Evolutionary conservation across 2,888 invertebrate genomes (phyloP).

Genomic region (Dorcus hopei): DNA sequence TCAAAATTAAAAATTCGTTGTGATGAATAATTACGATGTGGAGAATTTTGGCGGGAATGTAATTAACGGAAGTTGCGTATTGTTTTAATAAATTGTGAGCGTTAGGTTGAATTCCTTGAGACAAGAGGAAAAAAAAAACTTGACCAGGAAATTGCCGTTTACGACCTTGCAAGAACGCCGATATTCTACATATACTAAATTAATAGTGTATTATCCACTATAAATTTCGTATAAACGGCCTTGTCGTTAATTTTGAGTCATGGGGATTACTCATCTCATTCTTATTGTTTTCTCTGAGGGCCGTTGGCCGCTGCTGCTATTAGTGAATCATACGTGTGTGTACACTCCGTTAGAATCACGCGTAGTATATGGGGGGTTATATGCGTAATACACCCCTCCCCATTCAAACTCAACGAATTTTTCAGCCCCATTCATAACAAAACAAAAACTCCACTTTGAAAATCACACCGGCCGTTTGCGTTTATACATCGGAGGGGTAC

Average conservation of each 20-base stretch:
- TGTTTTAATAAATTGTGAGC: too few species aligned
- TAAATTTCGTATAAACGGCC: conserved; percentile 34
- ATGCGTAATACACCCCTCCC: neutral
- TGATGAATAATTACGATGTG: too few species aligned
- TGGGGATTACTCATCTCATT: conserved; percentile 44
- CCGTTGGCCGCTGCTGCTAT: conserved; percentile 37
- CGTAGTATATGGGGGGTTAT: neutral
- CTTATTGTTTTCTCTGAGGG: conserved; percentile 41
- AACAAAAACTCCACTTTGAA: conserved; percentile 8
- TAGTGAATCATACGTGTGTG: conserved; percentile 4
- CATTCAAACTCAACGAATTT: neutral
- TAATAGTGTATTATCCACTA: too few species aligned
- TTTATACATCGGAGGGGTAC: conserved; percentile 22
- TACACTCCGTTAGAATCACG: neutral
- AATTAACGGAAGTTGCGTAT: too few species aligned
- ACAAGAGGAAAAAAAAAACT: too few species aligned
- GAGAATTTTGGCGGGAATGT: too few species aligned
- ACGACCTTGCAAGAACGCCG: conserved; percentile 1
- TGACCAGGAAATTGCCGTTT: neutral
- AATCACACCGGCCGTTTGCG: conserved; percentile 19
- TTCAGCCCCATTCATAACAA: conserved; percentile 3
- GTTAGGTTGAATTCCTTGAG: too few species aligned
- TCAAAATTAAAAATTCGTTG: too few species aligned
- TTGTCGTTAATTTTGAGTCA: conserved; percentile 46
- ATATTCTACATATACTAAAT: too few species aligned